phyloP scores from a whole-genome alignment of 1,140 invertebrate species.

The Procambarus virginalis region DNA sequence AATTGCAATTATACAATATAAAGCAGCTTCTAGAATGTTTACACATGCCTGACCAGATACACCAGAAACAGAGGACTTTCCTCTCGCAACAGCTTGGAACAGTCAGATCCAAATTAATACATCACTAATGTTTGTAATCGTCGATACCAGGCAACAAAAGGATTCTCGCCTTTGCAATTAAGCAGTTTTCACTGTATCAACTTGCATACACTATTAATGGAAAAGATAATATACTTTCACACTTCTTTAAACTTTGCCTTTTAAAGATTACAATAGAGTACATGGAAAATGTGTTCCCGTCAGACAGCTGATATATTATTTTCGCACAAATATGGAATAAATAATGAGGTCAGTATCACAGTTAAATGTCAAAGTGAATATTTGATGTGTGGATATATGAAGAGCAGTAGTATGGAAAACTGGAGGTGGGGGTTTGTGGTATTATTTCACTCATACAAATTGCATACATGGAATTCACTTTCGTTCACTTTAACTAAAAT shows the following conservation, averaged over 20 bases:
- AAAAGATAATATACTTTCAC: constrained; percentile 41
- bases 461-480: constrained; percentile 54
- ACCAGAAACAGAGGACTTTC: constrained; percentile 16
- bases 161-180: constrained; percentile 5
- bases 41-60: constrained; percentile 45
- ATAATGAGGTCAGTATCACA: constrained; percentile 69
- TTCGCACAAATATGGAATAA: constrained; percentile 69
- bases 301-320: constrained; percentile 62
- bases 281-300: constrained; percentile 55
- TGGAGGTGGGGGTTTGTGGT: constrained; percentile 46
- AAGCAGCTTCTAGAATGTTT: constrained; percentile 59
- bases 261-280: constrained; percentile 15
- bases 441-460: constrained; percentile 27
- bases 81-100: constrained; percentile 23
- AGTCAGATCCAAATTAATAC: constrained; percentile 43
- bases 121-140: constrained; percentile 42
- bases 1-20: constrained; percentile 50
- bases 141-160: constrained; percentile 14
- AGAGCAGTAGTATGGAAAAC: constrained; percentile 47
- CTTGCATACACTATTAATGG: constrained; percentile 12
- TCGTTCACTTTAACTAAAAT: constrained; percentile 63
- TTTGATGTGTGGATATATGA: constrained; percentile 56
- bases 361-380: constrained; percentile 67
- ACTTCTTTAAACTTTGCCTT: constrained; percentile 31
- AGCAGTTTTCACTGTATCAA: constrained; percentile 3